Evolutionary conservation across 2,888 invertebrate genomes (phyloP), one percentile per base, ranked within the genome.

Genomic region (Holacanthella duospinosa): DNA sequence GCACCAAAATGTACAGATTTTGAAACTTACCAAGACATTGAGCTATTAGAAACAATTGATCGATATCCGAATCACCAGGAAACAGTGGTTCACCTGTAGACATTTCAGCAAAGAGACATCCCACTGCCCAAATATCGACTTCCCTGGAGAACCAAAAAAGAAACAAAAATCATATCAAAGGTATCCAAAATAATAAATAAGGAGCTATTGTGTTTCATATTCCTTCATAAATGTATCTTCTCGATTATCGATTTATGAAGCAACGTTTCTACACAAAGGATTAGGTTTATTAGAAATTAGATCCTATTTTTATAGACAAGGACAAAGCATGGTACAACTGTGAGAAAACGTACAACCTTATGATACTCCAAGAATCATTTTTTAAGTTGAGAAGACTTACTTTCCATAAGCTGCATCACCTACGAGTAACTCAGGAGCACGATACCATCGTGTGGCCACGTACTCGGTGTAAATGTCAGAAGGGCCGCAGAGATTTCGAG

Each of bases 51-150:
- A 86, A 88, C 0, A 93, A 80, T 75, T 92, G 92, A 76, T 93
- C 93, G 61, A 92, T 87, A 76, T 93, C 92, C 0, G 90, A 90
- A 74, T 92, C 89, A 0, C 92, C 92, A 0, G 92, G 90, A 77
- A 91, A 91, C 59, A 92, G 77, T 0, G 92, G 89, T 73, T 89
- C 88, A 0, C 90, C 90, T 0, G 86, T 88, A 78, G 90, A 80
- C 86, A 92, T 89, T 80, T 92, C 92, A 1, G 89, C 68, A 62
- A 62, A 71, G 26, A 92, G 79, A 74, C 91, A 91, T 0, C 92
- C 92, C 2, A 88, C 82, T 0, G 92, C 90, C 92, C 92, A 93
- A 61, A 91, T 84, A 75, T 93, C 92, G 55, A 93, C 88, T 62
- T 86, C 82, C 55, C 85, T 83, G 65, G 0, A 61, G 1, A 84